A percentile compares a stretch with the other conserved stretches of the same genome.
These are phyloP conservation scores for Novumbra hubbsi DNA, from an alignment of 2,797 vertebrate species.

Conservation along the genomic window DNA sequence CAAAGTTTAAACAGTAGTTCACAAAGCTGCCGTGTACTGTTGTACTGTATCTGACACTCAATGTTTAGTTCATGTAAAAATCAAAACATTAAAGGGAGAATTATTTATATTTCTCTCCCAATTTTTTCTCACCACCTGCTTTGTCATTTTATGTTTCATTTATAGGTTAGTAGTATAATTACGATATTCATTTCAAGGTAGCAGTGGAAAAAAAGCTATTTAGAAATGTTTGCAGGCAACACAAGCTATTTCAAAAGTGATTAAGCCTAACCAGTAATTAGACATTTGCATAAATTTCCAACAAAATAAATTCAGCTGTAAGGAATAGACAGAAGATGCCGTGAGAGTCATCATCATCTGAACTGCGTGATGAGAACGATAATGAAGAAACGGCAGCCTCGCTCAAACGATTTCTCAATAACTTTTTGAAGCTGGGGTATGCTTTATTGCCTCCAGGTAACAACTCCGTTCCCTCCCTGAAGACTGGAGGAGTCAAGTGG, in stretches of 20 bases:
- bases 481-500: conserved; percentile 41
- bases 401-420: conserved; percentile 28
- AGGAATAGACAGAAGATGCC: conserved; percentile 26
- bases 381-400: conserved; percentile 31
- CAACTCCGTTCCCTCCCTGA: conserved; percentile 26
- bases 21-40: conserved; percentile 7
- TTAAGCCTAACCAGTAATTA: conserved; percentile 50
- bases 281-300: conserved; percentile 42
- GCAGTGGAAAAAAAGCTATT: conserved; percentile 30
- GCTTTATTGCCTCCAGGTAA: conserved; percentile 31
- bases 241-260: conserved; percentile 37
- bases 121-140: background rate
- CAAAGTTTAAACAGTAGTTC: conserved; percentile 12
- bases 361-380: conserved; percentile 39
- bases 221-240: conserved; percentile 43
- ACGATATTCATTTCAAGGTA: conserved; percentile 28
- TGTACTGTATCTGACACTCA: background rate
- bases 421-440: conserved; percentile 21
- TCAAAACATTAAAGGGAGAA: background rate
- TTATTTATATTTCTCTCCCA: background rate
- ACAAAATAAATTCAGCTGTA: conserved; percentile 41
- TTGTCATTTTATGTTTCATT: conserved; percentile 16
- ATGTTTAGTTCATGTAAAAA: background rate
- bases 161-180: conserved; percentile 19
- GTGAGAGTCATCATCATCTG: conserved; percentile 30